Evolutionary conservation across 1,140 invertebrate genomes (phyloP).

Genomic region (Lamellibrachia luymesi): DNA sequence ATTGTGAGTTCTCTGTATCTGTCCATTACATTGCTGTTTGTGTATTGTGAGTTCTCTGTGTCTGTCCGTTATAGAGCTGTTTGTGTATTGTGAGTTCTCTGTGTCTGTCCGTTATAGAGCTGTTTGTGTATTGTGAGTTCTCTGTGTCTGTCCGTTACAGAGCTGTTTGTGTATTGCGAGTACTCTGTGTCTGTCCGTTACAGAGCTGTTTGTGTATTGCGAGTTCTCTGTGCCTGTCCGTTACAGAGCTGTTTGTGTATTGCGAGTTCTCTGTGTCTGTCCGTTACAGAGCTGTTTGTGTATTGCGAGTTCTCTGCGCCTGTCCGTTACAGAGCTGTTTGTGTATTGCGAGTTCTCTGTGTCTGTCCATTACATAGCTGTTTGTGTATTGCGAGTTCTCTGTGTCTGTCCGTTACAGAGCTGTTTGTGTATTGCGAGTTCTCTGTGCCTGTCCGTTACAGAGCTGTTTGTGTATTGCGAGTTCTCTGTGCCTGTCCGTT

Average conservation of each 20-base stretch:
- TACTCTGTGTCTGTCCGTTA: no score
- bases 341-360: constrained; percentile 23
- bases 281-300: background rate
- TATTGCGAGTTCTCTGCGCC: background rate
- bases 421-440: background rate
- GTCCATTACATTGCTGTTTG: no score
- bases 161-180: no score
- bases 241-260: constrained; percentile 48
- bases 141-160: no score
- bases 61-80: no score
- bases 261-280: constrained; percentile 11
- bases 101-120: constrained; percentile 33
- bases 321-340: constrained; percentile 44
- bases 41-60: no score
- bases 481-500: no score
- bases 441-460: constrained; percentile 26
- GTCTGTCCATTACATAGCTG: no score
- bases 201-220: background rate
- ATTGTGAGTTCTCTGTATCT: constrained; percentile 23
- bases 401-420: no score
- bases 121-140: constrained; percentile 42
- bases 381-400: no score
- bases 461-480: constrained; percentile 46
- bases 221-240: background rate
- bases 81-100: background rate